Conservation (phyloP, 2,797 vertebrate species). For the Halcyon leucocephala region DNA sequence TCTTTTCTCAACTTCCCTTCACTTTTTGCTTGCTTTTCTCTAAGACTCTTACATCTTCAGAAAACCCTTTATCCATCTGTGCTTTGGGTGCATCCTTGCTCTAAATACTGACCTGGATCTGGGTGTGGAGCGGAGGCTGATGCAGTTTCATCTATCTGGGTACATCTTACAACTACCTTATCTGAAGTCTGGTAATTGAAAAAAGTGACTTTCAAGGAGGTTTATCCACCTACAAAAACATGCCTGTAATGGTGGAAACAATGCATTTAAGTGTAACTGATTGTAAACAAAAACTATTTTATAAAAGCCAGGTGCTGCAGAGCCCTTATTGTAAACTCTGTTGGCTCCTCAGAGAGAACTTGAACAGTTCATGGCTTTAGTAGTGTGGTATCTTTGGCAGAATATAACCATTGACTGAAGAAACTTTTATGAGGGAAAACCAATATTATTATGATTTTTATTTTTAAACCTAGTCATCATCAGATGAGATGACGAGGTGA, state of each 20-base stretch:
- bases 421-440: background rate
- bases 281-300: background rate
- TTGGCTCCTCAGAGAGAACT: background rate
- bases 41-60: background rate
- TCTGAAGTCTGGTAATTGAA: background rate
- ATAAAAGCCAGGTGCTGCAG: background rate
- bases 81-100: background rate
- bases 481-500: background rate
- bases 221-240: background rate
- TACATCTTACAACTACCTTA: background rate
- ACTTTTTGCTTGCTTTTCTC: background rate
- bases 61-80: background rate
- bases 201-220: background rate
- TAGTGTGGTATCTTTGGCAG: background rate
- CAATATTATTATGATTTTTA: background rate
- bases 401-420: background rate
- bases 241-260: background rate
- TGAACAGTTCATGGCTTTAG: background rate
- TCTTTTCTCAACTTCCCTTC: background rate
- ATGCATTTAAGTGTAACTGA: background rate
- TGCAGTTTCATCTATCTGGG: background rate
- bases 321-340: background rate
- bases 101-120: background rate
- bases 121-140: rapidly evolving
- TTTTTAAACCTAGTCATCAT: background rate